phyloP scores from a whole-genome alignment of 2,888 invertebrate species.

The Melitaea athalia region DNA sequence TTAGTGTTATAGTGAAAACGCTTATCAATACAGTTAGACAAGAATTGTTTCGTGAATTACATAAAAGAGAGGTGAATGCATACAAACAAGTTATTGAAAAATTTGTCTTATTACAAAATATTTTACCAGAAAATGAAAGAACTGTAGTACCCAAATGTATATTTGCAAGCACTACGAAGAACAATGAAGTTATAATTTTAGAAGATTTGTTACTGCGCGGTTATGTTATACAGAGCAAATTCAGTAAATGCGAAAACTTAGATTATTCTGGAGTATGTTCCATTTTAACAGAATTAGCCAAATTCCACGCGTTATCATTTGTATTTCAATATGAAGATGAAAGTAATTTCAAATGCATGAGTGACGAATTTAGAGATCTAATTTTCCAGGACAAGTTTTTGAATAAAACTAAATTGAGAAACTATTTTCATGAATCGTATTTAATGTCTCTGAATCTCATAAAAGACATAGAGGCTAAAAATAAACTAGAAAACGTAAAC shows the following conservation, averaged over 20 bases:
- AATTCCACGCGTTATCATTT: constrained; percentile 68
- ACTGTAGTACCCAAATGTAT: constrained; percentile 60
- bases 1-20: constrained; percentile 68
- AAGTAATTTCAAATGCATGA: constrained; percentile 46
- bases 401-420: constrained; percentile 61
- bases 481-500: constrained; percentile 52
- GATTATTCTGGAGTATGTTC: constrained; percentile 51
- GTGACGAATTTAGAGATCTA: constrained; percentile 57
- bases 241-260: constrained; percentile 53
- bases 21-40: constrained; percentile 65
- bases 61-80: constrained; percentile 64
- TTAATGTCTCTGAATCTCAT: constrained; percentile 60
- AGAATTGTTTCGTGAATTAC: constrained; percentile 66
- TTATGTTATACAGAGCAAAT: constrained; percentile 55
- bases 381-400: constrained; percentile 63
- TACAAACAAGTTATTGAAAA: constrained; percentile 58
- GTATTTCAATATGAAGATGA: constrained; percentile 53
- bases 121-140: constrained; percentile 47
- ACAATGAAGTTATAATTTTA: constrained; percentile 65
- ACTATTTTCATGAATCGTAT: constrained; percentile 66
- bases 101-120: constrained; percentile 55
- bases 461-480: constrained; percentile 50
- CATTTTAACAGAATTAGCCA: constrained; percentile 62
- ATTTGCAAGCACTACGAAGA: constrained; percentile 51
- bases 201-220: constrained; percentile 62